Base-by-base conservation (phyloP, 2,888 invertebrate genomes). In the Habroteleia sp. region DNA sequence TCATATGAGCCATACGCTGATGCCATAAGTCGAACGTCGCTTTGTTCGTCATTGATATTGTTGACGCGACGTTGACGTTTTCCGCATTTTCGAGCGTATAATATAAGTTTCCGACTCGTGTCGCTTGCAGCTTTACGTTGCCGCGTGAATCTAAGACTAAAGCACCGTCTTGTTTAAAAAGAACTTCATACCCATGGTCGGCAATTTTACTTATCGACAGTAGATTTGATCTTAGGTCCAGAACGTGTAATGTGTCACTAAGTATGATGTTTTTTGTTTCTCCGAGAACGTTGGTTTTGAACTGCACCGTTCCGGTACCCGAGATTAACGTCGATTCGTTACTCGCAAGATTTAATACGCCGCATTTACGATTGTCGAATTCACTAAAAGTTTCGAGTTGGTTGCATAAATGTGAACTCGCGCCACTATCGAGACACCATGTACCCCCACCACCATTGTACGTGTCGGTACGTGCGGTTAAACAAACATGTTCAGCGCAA, bases 191-290 rank as follows among this genome's bases (percentile, higher is more conserved):
- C 17, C 42, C 44, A 11, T 14, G 23, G 25, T 71, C 71, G 6
- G 60, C 35, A 4, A 66, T 66, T 52, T 73, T 73, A 8, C 58
- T 10, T 5, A 73, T 66, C 0, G 73, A 73, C n/a, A 73, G 3
- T 0, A 74, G 13, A 46, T 66, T 66, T 1, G 27, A 39, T 13
- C 73, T 20, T 1, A 66, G 35, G 23, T 62, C 46, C 0, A 54
- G 66, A 0, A 74, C 73, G 8, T 48, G 48, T 20, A 66, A 31
- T 2, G 46, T 17, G 23, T 46, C 20, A 1, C 46, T 11, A 1
- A 62, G 44, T 2, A n/a, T 11, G 11, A 71, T 11, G 7, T 44
- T 62, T 5, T 48, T 69, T 4, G 42, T 50, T 27, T 50, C 52
- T 8, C 48, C 39, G 8, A 42, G 25, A 23, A 69, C 8, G 10